Evolutionary conservation across 2,888 invertebrate species (phyloP), one percentile per base, ranked within the genome.

Genomic region (Rhagonycha lutea): DNA sequence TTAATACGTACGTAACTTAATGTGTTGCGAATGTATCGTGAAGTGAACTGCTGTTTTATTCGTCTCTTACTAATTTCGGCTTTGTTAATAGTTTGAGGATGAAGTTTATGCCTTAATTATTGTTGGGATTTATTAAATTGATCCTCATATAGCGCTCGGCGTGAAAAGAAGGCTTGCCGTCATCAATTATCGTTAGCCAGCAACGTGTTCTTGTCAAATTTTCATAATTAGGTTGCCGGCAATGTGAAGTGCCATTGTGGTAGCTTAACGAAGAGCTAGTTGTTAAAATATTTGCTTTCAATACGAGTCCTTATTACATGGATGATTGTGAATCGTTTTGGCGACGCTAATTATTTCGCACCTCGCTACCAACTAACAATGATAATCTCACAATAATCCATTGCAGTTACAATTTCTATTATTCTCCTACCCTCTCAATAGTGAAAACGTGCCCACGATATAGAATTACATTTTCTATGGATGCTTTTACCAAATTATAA

Each of bases 161-260:
- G 79, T 83, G 84, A 85, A 85, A 84, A 85, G 84, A 84, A 84
- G 79, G 77, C 75, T 75, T 74, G 80, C 80, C 81, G 81, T 82
- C 80, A 82, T 82, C 82, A 86, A 86, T 86, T 86, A 86, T 86
- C 86, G 85, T 86, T 86, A 86, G 84, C 83, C 84, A 80, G 83
- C 83, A 83, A 84, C 84, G 85, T 84, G 86, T 86, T 86, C 86
- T 86, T 86, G 86, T 86, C 86, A 86, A 86, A 87, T 86, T 86
- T 85, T 86, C 86, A 86, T 87, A 87, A 87, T 87, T 86, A 86
- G 86, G 84, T 84, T 84, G 83, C 82, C 84, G 84, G 81, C 84
- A 83, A 78, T 82, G 85, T 82, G 83, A 84, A 86, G 85, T 86
- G 85, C 83, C 84, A 86, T 85, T 85, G 86, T 86, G 81, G 82